A percentile compares a stretch with the other conserved stretches of the same genome.
phyloP scores from a whole-genome alignment of 2,113 vertebrate species.

The Ursus arctos region DNA sequence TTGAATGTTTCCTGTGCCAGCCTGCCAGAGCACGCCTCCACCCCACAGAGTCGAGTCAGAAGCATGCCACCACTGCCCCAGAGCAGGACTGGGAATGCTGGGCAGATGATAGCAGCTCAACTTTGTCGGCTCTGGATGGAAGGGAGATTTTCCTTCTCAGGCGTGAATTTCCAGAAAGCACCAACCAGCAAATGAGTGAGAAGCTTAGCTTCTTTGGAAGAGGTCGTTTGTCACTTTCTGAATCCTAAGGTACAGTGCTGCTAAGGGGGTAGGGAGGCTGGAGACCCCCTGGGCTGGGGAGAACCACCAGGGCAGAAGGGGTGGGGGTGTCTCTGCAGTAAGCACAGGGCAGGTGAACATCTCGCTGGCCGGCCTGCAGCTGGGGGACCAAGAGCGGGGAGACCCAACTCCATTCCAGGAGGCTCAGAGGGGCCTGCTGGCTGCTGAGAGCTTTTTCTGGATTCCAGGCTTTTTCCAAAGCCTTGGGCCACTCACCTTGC shows the following conservation, averaged over 20 bases:
- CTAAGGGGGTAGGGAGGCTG: neutral
- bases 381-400: neutral
- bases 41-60: neutral
- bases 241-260: neutral
- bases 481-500: conserved; percentile 85
- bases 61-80: neutral
- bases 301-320: neutral
- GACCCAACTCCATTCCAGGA: neutral
- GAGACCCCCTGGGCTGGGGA: neutral
- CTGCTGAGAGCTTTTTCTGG: neutral
- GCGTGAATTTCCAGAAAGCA: neutral
- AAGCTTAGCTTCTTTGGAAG: neutral
- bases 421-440: neutral
- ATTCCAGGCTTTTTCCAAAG: neutral
- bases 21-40: neutral
- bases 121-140: neutral
- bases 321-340: neutral
- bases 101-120: neutral
- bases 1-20: neutral
- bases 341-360: neutral
- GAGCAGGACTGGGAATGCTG: neutral
- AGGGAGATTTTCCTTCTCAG: neutral
- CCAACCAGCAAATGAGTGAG: neutral
- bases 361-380: neutral
- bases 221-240: neutral